Conservation (phyloP, 2,797 vertebrate species). For the Chrosomus eos region DNA sequence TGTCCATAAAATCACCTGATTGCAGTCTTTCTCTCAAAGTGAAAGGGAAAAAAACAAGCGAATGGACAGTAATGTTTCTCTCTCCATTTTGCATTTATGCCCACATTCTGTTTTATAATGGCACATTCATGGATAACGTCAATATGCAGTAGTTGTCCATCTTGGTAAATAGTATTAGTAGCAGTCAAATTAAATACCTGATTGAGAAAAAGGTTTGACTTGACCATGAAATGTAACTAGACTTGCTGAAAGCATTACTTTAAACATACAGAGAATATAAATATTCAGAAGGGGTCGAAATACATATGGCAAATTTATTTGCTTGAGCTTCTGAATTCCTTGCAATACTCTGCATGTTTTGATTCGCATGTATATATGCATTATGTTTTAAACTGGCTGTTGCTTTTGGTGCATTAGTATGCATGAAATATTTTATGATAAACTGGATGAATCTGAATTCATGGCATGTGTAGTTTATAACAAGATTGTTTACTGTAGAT, state of each 20-base stretch:
- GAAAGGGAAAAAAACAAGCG: neutral
- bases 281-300: neutral
- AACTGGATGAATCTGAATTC: neutral
- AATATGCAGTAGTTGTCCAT: neutral
- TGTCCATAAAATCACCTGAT: conserved; percentile 20
- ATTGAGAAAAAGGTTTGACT: neutral
- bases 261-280: neutral
- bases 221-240: conserved; percentile 55
- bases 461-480: neutral
- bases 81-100: conserved; percentile 1
- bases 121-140: neutral
- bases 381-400: neutral
- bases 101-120: conserved; percentile 23
- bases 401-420: conserved; percentile 43
- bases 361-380: conserved; percentile 26
- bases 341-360: conserved; percentile 16
- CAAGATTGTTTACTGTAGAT: neutral
- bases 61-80: neutral
- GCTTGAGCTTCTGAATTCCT: conserved; percentile 35
- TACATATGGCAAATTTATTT: conserved; percentile 3
- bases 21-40: conserved; percentile 13
- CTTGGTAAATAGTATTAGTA: neutral
- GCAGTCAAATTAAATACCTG: neutral
- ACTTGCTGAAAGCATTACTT: conserved; percentile 10
- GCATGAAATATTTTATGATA: conserved; percentile 13